Evolutionary conservation across 2,113 vertebrate species (phyloP).

Genomic region (Hylia prasina): DNA sequence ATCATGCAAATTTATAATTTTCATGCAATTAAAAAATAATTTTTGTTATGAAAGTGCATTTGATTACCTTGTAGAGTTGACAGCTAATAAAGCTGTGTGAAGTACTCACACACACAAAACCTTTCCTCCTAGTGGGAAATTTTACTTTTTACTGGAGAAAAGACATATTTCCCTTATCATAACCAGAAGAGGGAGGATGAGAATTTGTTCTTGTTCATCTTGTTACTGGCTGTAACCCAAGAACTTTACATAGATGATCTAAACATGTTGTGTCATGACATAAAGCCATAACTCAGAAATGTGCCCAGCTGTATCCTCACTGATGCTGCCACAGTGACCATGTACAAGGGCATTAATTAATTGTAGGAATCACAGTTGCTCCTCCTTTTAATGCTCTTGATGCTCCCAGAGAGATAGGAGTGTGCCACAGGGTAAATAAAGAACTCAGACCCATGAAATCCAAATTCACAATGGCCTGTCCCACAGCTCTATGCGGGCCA

Average conservation of each 20-base stretch:
- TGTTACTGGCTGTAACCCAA: neutral
- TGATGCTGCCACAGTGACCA: neutral
- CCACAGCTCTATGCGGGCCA: rapidly evolving
- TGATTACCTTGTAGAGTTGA: constrained; percentile 2
- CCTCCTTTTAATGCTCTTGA: neutral
- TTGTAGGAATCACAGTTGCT: neutral
- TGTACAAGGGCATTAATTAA: neutral
- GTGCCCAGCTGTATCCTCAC: neutral
- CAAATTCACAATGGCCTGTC: neutral
- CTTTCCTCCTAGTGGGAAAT: neutral
- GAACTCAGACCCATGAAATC: neutral
- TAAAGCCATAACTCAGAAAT: neutral
- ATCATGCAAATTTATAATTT: constrained; percentile 16
- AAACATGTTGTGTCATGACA: neutral
- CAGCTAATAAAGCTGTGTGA: neutral
- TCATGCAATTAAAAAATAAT: neutral
- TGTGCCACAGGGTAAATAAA: neutral
- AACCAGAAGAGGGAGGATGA: neutral
- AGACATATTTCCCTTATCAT: neutral
- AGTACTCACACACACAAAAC: neutral
- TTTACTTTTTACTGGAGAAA: neutral
- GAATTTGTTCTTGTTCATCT: neutral
- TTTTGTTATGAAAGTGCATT: neutral
- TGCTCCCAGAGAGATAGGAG: neutral
- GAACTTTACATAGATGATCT: neutral